Percentiles rank a stretch among this genome's conserved stretches.
These are phyloP conservation scores for Sylvia atricapilla DNA, from an alignment of 2,113 vertebrate species.

Conservation along the genomic window DNA sequence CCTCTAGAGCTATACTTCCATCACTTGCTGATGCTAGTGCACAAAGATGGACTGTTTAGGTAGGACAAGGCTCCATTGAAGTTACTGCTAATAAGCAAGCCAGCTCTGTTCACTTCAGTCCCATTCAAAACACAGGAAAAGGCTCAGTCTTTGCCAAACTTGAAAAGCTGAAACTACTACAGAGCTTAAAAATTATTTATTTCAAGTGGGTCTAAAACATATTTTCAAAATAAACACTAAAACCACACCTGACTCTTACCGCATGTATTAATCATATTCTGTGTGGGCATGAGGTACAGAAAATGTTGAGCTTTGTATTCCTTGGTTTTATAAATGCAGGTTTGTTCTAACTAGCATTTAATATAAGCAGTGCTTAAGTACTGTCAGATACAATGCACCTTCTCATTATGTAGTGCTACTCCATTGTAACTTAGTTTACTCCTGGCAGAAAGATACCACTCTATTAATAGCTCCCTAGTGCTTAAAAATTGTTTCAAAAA, in stretches of 20 bases:
- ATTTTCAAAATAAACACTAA: conserved; percentile 42
- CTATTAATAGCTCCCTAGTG: neutral
- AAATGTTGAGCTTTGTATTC: neutral
- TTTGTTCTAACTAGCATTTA: neutral
- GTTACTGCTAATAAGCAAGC: conserved; percentile 42
- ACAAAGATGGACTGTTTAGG: conserved; percentile 62
- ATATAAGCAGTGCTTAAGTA: neutral
- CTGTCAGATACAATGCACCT: neutral
- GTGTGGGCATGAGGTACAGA: neutral
- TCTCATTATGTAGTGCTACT: neutral
- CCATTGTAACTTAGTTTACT: neutral
- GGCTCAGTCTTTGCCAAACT: conserved; percentile 27
- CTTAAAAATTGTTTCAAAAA: neutral
- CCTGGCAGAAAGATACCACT: neutral
- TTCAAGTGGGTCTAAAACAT: conserved; percentile 18
- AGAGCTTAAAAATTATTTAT: conserved; percentile 25
- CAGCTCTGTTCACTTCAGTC: conserved; percentile 32
- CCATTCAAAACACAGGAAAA: conserved; percentile 34
- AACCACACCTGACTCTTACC: conserved; percentile 3
- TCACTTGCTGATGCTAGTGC: neutral
- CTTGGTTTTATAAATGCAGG: neutral
- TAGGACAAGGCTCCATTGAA: conserved; percentile 62
- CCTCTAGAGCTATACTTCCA: conserved; percentile 11
- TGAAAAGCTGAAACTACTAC: conserved; percentile 41
- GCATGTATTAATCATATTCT: conserved; percentile 20